Evolutionary conservation across 2,113 vertebrate species (phyloP).

Genomic region (Saccopteryx bilineata): DNA sequence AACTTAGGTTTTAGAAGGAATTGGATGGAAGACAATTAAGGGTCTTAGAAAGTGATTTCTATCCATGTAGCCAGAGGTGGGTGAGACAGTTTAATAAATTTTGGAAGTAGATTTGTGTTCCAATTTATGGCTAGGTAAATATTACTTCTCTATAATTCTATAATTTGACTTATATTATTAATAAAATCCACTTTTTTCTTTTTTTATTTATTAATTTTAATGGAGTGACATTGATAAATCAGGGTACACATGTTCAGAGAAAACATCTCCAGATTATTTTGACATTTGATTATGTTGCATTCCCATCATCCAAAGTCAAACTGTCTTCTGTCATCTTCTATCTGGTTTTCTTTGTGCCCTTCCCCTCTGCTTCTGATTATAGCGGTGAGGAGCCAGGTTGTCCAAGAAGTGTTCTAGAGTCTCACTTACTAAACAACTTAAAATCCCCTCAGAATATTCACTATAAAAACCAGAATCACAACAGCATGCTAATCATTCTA

Average conservation of each 20-base stretch:
- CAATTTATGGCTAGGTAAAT: background rate
- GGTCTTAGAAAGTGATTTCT: background rate
- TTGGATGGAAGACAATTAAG: background rate
- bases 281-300: too few species aligned
- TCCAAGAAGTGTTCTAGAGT: background rate
- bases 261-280: too few species aligned
- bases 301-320: too few species aligned
- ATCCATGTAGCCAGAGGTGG: background rate
- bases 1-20: background rate
- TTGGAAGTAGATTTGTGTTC: background rate
- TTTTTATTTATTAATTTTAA: too few species aligned
- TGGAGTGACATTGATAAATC: too few species aligned
- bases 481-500: background rate
- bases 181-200: background rate
- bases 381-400: background rate
- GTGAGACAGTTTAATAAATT: background rate
- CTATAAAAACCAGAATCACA: background rate
- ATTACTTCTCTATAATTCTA: background rate
- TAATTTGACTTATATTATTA: background rate
- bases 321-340: too few species aligned
- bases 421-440: slow-evolving; percentile 1
- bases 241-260: too few species aligned
- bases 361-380: background rate
- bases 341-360: too few species aligned
- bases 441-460: background rate